Conservation (phyloP, 2,888 invertebrate species). For the Eurois occulta region DNA sequence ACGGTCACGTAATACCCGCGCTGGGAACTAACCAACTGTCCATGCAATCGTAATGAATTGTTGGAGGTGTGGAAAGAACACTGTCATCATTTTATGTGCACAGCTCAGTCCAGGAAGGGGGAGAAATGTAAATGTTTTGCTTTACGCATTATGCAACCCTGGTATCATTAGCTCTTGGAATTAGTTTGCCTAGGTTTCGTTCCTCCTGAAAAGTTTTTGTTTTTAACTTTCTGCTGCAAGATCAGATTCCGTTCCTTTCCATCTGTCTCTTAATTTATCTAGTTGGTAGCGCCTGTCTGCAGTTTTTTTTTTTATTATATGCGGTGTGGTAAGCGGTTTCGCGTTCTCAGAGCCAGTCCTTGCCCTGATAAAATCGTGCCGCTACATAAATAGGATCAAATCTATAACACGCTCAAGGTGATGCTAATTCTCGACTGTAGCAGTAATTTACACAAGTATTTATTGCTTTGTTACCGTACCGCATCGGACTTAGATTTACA, state of each 20-base stretch:
- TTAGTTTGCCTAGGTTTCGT: neutral
- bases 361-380: slow-evolving; percentile 51
- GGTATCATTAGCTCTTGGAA: slow-evolving; percentile 21
- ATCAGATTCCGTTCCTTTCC: neutral
- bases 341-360: slow-evolving; percentile 31
- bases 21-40: slow-evolving; percentile 52
- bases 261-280: neutral
- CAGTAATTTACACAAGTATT: slow-evolving; percentile 65
- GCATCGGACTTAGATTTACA: slow-evolving; percentile 59
- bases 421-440: slow-evolving; percentile 58
- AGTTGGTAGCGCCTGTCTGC: neutral
- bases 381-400: slow-evolving; percentile 47
- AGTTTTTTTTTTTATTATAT: slow-evolving; percentile 10
- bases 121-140: slow-evolving; percentile 25
- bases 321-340: neutral
- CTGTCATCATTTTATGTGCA: slow-evolving; percentile 41
- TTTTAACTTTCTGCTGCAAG: neutral
- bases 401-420: slow-evolving; percentile 51
- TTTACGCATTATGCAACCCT: slow-evolving; percentile 39
- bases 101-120: slow-evolving; percentile 13
- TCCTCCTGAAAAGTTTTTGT: neutral
- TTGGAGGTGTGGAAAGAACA: slow-evolving; percentile 45
- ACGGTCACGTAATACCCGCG: slow-evolving; percentile 35
- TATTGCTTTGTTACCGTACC: slow-evolving; percentile 67
- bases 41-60: slow-evolving; percentile 54